A percentile compares a stretch with the other conserved stretches of the same genome.
These are phyloP conservation scores for Dissostichus mawsoni DNA, from an alignment of 2,113 vertebrate species.

Conservation along the genomic window DNA sequence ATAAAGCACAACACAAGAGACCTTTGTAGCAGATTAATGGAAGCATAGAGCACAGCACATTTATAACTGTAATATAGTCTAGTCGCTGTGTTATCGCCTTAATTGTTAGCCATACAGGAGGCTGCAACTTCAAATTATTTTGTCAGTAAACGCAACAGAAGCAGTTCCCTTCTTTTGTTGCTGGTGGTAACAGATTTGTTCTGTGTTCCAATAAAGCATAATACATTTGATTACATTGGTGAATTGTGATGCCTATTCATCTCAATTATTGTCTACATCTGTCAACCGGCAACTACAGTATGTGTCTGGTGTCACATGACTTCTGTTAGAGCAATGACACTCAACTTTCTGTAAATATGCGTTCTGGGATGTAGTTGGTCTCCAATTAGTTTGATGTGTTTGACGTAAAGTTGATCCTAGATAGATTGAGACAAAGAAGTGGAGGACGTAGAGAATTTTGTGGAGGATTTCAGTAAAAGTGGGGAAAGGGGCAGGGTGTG, in stretches of 20 bases:
- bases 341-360: conserved; percentile 22
- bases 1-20: conserved; percentile 76
- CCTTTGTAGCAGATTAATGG: conserved; percentile 74
- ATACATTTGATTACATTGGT: no score
- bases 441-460: conserved; percentile 48
- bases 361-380: conserved; percentile 36
- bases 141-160: conserved; percentile 45
- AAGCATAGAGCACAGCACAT: conserved; percentile 49
- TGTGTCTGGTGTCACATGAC: background rate
- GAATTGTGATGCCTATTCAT: background rate
- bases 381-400: conserved; percentile 59
- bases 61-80: conserved; percentile 40
- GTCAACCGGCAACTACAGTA: background rate
- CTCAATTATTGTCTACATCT: conserved; percentile 5
- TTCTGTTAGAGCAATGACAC: conserved; percentile 8
- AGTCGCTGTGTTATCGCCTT: conserved; percentile 44
- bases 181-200: conserved; percentile 41
- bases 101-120: conserved; percentile 46
- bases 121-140: conserved; percentile 30
- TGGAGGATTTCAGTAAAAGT: conserved; percentile 59
- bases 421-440: conserved; percentile 21
- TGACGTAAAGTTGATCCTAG: conserved; percentile 47
- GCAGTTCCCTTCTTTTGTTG: conserved; percentile 26
- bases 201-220: background rate
- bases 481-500: conserved; percentile 52